Percentiles rank a stretch among this genome's conserved stretches.
Conservation (phyloP, 1,140 invertebrate genomes). For the Aphelinus certus region DNA sequence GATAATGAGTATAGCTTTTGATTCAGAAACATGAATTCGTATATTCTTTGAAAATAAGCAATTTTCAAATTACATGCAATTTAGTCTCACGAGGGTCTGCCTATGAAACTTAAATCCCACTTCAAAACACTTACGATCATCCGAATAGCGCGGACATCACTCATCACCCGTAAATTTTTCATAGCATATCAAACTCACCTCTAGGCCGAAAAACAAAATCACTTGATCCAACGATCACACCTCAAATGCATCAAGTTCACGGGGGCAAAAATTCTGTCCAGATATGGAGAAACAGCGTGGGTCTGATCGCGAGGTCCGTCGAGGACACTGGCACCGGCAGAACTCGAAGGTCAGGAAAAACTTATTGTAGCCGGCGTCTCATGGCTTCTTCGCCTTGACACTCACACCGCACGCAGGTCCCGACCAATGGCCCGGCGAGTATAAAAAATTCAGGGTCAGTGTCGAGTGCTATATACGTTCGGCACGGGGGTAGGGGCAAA, state of each 20-base stretch:
- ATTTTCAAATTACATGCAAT: no score
- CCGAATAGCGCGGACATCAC: no score
- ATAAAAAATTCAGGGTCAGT: slow-evolving; percentile 41
- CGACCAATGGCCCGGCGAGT: slow-evolving; percentile 4
- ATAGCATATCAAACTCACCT: slow-evolving; percentile 10
- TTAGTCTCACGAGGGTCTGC: no score
- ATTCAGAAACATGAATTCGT: no score
- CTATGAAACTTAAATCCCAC: no score
- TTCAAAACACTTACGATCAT: no score
- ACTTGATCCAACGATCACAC: not conserved
- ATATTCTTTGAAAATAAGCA: no score
- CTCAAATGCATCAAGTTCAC: not conserved
- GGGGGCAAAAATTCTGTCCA: no score
- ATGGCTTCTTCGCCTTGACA: slow-evolving; percentile 19
- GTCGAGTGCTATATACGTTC: slow-evolving; percentile 38
- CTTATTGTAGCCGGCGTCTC: not conserved
- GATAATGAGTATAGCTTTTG: no score
- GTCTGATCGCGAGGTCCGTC: not conserved
- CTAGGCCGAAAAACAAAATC: not conserved
- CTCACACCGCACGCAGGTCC: not conserved
- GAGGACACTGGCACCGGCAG: not conserved
- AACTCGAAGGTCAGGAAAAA: slow-evolving; percentile 21
- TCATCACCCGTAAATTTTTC: no score
- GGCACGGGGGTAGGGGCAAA: slow-evolving; percentile 30
- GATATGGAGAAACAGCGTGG: no score